Conservation (phyloP, 1,140 invertebrate genomes). For the Globodera ellingtonae region DNA sequence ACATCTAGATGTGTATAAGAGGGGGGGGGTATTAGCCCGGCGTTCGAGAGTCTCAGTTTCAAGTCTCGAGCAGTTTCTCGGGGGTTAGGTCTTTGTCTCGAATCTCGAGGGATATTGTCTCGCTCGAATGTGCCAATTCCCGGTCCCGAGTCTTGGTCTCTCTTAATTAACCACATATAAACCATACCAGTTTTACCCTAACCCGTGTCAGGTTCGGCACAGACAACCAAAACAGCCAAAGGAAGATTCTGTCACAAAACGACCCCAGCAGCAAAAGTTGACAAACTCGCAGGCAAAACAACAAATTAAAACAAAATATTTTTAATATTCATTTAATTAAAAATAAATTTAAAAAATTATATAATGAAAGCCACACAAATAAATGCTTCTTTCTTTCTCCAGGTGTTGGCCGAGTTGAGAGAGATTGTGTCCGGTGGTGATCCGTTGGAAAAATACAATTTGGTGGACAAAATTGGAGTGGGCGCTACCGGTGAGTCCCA, state of each 20-base stretch:
- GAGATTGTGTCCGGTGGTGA: slow-evolving; percentile 56
- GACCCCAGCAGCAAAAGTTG: neutral
- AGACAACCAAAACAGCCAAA: neutral
- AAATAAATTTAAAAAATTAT: neutral
- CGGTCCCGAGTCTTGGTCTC: no score
- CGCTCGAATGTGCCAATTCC: no score
- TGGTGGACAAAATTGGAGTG: slow-evolving; percentile 63
- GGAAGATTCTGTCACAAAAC: neutral
- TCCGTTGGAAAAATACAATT: slow-evolving; percentile 54
- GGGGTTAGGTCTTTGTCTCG: no score
- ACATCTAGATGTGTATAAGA: no score
- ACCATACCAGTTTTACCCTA: neutral
- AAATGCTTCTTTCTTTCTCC: slow-evolving; percentile 21
- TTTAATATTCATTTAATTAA: no score
- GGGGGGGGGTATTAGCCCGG: no score
- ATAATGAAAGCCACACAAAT: neutral
- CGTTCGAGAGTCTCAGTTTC: no score
- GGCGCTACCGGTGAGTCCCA: slow-evolving; percentile 38
- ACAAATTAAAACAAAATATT: no score
- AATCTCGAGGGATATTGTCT: no score
- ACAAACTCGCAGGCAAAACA: neutral
- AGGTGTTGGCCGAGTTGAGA: slow-evolving; percentile 61
- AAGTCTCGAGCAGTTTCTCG: no score
- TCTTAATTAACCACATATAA: no score
- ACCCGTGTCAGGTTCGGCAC: neutral